These are phyloP conservation scores for Malaclemys terrapin DNA, from an alignment of 2,113 vertebrate species.

Conservation along the genomic window DNA sequence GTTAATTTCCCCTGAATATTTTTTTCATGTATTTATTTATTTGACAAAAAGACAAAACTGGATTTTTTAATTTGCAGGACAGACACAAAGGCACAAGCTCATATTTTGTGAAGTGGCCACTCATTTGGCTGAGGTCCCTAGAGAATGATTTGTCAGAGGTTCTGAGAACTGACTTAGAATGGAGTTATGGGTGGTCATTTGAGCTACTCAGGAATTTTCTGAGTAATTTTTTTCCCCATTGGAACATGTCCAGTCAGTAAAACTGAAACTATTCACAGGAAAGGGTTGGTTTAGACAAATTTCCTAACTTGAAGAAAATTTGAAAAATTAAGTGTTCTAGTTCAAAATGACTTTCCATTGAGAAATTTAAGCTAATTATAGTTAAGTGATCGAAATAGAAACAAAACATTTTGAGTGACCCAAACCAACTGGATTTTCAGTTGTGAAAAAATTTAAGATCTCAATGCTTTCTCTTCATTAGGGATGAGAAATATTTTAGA, in stretches of 20 bases:
- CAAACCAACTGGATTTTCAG: neutral
- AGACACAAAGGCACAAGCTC: neutral
- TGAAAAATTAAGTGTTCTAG: accelerated
- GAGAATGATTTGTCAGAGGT: neutral
- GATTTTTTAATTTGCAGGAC: neutral
- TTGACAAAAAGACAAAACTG: neutral
- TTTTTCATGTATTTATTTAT: neutral
- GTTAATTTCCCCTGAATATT: neutral
- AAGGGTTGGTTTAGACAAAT: neutral
- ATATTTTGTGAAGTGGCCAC: neutral
- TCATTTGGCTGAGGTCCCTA: too few relatives aligned
- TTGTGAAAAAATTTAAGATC: neutral
- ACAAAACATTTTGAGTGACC: neutral
- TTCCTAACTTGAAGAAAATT: accelerated
- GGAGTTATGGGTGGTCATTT: neutral
- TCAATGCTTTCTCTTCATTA: neutral
- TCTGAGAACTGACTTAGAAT: neutral
- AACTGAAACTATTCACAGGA: accelerated
- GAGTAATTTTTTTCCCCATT: neutral
- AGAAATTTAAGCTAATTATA: neutral
- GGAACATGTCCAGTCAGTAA: accelerated
- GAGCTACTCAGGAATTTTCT: neutral
- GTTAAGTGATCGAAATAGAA: neutral
- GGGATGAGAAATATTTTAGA: neutral
- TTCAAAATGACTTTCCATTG: neutral